phyloP scores from a whole-genome alignment of 2,113 vertebrate genomes.

The Peromyscus leucopus region DNA sequence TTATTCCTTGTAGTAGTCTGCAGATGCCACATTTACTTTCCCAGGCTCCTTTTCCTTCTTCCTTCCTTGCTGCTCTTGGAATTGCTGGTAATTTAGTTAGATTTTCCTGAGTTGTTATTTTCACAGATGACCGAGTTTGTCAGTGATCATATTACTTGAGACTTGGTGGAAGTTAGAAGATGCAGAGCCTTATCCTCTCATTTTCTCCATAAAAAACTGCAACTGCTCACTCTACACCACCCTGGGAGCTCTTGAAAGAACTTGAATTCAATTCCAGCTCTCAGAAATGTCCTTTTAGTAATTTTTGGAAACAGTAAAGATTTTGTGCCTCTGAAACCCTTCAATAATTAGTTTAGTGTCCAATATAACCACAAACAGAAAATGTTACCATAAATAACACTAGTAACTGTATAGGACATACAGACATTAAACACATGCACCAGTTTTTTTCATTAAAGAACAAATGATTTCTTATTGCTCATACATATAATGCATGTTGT shows the following conservation, averaged over 20 bases:
- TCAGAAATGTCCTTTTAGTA: background rate
- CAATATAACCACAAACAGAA: background rate
- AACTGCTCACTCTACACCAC: background rate
- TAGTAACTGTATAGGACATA: background rate
- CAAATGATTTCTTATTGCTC: conserved; percentile 15
- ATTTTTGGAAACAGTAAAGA: background rate
- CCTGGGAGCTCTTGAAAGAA: background rate
- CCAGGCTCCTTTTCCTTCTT: background rate
- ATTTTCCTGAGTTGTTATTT: background rate
- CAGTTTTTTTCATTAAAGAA: background rate
- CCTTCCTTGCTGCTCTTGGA: background rate
- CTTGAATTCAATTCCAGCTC: background rate
- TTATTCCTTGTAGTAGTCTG: background rate
- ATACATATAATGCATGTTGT: background rate
- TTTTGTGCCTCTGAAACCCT: background rate
- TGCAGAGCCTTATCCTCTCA: background rate
- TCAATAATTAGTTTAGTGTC: background rate
- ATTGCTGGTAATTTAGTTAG: background rate
- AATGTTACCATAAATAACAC: background rate
- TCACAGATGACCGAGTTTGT: conserved; percentile 4
- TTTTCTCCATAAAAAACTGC: conserved; percentile 22
- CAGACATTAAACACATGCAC: background rate
- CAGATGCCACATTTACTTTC: background rate
- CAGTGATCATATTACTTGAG: conserved; percentile 34
- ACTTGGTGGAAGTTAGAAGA: conserved; percentile 36